phyloP scores from a whole-genome alignment of 2,888 invertebrate species.

The Notodonta dromedarius region DNA sequence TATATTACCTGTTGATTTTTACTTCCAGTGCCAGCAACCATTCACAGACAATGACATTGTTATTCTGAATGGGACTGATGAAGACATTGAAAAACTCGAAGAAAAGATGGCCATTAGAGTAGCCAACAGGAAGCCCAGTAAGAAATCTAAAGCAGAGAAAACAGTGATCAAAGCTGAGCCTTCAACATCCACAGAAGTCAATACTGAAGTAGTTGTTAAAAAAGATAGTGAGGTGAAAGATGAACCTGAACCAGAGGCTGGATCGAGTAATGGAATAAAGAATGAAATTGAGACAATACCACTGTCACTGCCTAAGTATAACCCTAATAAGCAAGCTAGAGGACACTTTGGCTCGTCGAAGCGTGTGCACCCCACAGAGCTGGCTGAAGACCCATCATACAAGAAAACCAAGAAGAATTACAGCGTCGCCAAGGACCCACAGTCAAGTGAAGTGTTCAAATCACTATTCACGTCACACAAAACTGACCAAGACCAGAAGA shows the following conservation, averaged over 20 bases:
- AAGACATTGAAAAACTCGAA: constrained; percentile 88
- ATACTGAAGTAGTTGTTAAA: constrained; percentile 35
- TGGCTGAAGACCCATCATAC: constrained; percentile 86
- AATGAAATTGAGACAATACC: constrained; percentile 78
- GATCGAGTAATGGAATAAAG: constrained; percentile 59
- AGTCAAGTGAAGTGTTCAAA: constrained; percentile 95
- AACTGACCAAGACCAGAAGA: constrained; percentile 92
- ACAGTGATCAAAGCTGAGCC: constrained; percentile 52
- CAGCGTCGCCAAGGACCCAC: constrained; percentile 95
- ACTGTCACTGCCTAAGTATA: constrained; percentile 71
- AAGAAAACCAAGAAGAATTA: constrained; percentile 92
- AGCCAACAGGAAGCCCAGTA: constrained; percentile 87
- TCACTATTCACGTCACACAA: constrained; percentile 97
- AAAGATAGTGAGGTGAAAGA: constrained; percentile 63
- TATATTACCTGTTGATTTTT: constrained; percentile 12
- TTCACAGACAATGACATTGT: constrained; percentile 92
- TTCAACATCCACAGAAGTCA: constrained; percentile 32
- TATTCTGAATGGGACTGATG: constrained; percentile 93
- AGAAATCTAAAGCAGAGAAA: constrained; percentile 80
- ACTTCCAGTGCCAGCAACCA: constrained; percentile 89
- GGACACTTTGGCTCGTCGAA: constrained; percentile 77
- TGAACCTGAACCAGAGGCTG: constrained; percentile 62
- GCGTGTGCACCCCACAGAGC: constrained; percentile 64
- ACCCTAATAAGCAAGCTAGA: constrained; percentile 70
- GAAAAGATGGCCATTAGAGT: constrained; percentile 87